Conservation (phyloP, 2,797 vertebrate genomes). For the Uromys caudimaculatus region DNA sequence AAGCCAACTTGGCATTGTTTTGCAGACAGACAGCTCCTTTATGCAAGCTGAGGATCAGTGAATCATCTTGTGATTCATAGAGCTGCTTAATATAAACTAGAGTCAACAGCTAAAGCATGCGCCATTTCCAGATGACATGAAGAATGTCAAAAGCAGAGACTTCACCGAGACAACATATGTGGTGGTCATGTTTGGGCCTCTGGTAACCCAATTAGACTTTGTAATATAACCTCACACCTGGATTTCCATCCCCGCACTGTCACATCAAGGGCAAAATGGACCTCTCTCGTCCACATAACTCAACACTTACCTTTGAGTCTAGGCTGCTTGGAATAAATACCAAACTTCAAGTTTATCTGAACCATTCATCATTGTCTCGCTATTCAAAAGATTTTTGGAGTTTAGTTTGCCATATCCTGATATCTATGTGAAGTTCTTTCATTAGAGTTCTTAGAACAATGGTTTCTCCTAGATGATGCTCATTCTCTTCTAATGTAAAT, state of each 20-base stretch:
- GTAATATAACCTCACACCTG: accelerated
- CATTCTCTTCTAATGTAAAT: not conserved
- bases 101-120: not conserved
- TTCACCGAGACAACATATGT: not conserved
- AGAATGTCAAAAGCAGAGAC: not conserved
- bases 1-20: not conserved
- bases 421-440: not conserved
- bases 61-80: not conserved
- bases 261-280: not conserved
- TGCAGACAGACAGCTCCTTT: not conserved
- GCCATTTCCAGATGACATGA: not conserved
- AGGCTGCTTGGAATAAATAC: not conserved
- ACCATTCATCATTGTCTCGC: not conserved
- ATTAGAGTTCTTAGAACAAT: not conserved
- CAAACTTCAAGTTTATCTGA: not conserved
- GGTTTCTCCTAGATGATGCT: not conserved
- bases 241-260: not conserved
- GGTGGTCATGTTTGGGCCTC: not conserved
- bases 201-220: not conserved
- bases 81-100: not conserved
- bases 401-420: not conserved
- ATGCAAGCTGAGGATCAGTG: not conserved
- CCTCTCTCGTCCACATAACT: too few relatives aligned
- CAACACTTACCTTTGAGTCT: not conserved
- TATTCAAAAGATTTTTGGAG: not conserved